Percentiles rank a stretch among this genome's conserved stretches.
phyloP scores from a whole-genome alignment of 2,888 invertebrate genomes.

The Melikaiella ostensackeni region DNA sequence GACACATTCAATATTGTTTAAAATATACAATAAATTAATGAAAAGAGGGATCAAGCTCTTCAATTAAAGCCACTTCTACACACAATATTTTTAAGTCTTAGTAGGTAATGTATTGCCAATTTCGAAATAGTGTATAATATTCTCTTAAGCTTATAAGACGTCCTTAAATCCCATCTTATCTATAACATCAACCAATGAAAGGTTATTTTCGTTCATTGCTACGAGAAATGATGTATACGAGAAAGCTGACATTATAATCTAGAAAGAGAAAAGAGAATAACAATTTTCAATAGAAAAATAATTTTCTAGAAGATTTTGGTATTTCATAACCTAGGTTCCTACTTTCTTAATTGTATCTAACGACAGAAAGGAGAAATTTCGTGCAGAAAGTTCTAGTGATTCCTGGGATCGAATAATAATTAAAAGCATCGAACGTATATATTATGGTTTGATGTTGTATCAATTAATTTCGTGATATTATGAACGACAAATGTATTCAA shows the following conservation, averaged over 20 bases:
- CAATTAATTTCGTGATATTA: neutral
- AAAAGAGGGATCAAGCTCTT: no score
- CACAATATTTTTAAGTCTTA: no score
- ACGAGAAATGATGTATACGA: neutral
- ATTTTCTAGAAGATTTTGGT: neutral
- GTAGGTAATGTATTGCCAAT: no score
- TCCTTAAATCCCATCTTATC: no score
- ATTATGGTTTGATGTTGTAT: neutral
- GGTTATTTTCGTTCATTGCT: neutral
- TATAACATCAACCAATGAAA: no score
- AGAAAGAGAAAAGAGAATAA: neutral
- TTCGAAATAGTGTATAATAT: no score
- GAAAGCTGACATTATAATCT: conserved; percentile 1
- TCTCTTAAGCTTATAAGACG: no score
- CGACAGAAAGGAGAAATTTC: neutral
- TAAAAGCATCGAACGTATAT: neutral
- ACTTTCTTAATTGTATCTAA: neutral
- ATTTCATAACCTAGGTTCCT: neutral
- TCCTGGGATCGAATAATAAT: conserved; percentile 5
- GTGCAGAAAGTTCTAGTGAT: neutral
- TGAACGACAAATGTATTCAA: neutral
- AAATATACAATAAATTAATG: no score
- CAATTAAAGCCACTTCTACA: no score
- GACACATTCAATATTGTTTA: no score
- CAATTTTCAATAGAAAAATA: neutral